Evolutionary conservation across 2,888 invertebrate genomes (phyloP).

Genomic region (Diadegma fenestrale): DNA sequence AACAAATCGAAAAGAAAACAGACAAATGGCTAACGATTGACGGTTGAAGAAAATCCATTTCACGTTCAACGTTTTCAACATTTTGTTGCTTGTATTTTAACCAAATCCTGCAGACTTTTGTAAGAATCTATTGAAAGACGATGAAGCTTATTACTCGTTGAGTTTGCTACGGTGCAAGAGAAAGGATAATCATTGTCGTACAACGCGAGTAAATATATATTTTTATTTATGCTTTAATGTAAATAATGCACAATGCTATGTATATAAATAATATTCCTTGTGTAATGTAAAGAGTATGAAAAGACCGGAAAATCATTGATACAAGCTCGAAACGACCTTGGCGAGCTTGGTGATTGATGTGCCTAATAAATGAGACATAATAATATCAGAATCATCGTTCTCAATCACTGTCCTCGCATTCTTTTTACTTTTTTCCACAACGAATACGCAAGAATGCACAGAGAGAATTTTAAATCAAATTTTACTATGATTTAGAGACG

Average conservation of each 20-base stretch:
- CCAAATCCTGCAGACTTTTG: background rate
- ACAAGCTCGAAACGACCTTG: constrained; percentile 76
- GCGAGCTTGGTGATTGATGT: constrained; percentile 82
- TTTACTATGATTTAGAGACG: no score
- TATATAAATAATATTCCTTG: constrained; percentile 54
- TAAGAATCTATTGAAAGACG: background rate
- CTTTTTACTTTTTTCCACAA: background rate
- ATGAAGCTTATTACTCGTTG: background rate
- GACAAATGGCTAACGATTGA: constrained; percentile 98
- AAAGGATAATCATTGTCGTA: background rate
- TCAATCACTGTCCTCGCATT: background rate
- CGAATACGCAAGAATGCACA: background rate
- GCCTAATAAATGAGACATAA: constrained; percentile 62
- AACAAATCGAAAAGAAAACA: constrained; percentile 94
- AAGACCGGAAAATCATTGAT: constrained; percentile 18
- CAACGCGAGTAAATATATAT: background rate
- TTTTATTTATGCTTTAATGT: constrained; percentile 54
- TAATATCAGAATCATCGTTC: constrained; percentile 11
- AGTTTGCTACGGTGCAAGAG: background rate
- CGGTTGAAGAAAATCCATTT: constrained; percentile 83
- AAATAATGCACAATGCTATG: constrained; percentile 57
- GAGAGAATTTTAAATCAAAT: no score
- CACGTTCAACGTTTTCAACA: background rate
- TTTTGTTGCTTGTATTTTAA: background rate
- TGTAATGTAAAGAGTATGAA: background rate